Base-by-base conservation (phyloP, 2,797 vertebrate genomes). In the Tragopan temminckii region DNA sequence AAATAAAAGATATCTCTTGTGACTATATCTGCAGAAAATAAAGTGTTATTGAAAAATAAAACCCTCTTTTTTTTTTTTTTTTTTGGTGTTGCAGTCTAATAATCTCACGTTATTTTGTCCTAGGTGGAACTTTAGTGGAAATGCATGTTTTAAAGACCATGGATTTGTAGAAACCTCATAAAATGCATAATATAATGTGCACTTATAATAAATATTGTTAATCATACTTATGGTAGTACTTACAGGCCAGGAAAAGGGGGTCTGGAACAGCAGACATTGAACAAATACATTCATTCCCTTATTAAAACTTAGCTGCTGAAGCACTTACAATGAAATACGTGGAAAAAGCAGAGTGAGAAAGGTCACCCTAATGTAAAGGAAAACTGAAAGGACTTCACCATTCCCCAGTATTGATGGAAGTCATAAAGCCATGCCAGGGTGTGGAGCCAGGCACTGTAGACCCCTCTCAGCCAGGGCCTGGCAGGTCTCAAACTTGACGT, bases 391-490 rank as follows among this genome's bases (percentile, higher is more conserved):
- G 31, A 63, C 0, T 2, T n/a, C 8, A 4, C 14, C 52, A 48
- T 6, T n/a, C 35, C 14, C 25, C 40, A 55, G 16, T 10, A 15
- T 35, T 17, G 31, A 0, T 40, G n/a, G 38, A 67, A 81, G 16
- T 24, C 15, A 3, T 45, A 89, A 2, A 0, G 0, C 9, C 17
- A 25, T 0, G 0, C 5, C 0, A 1, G 35, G 69, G 27, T 36
- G 62, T 2, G 35, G 27, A 81, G 1, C 11, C 48, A 68, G 9
- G 40, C 13, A 13, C 14, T n/a, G 38, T 16, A 6, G 5, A 35
- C 24, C 18, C 25, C 11, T 77, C 62, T 8, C 33, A 7, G 29
- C 57, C 3, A 3, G 23, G 25, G 36, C 43, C 33, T 42, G 48
- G 50, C 5, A 69, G 55, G 16, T 31, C 36, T 84, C 48, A 66